Evolutionary conservation across 2,888 invertebrate genomes (phyloP).

Genomic region (Flabesymbios commensalis): DNA sequence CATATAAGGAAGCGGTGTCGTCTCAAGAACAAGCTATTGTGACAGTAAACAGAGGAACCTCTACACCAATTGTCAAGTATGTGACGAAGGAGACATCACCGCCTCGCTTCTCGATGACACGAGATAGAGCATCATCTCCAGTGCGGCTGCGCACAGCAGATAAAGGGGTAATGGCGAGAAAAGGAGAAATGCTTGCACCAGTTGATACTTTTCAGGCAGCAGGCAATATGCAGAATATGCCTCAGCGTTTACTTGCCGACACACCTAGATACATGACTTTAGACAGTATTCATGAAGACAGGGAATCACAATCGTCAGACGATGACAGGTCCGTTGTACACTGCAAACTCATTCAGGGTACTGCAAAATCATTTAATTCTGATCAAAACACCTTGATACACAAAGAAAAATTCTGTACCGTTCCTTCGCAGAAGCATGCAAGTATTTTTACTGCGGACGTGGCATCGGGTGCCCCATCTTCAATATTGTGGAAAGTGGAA

Average conservation of each 20-base stretch:
- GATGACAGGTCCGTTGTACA: not conserved
- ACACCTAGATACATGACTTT: constrained; percentile 15
- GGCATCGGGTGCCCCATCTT: not conserved
- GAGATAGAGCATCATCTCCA: constrained; percentile 27
- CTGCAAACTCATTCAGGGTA: not conserved
- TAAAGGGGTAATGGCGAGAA: constrained; percentile 30
- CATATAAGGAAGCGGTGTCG: constrained; percentile 19
- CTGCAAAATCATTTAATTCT: too few relatives aligned
- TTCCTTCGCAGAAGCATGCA: not conserved
- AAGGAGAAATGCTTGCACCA: constrained; percentile 25
- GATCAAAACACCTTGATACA: constrained; percentile 3
- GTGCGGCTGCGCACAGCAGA: constrained; percentile 18
- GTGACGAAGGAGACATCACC: not conserved
- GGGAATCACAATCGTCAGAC: constrained; percentile 23
- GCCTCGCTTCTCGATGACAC: not conserved
- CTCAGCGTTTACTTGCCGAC: constrained; percentile 8
- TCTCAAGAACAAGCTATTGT: not conserved
- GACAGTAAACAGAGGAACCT: constrained; percentile 22
- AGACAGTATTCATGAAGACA: constrained; percentile 26
- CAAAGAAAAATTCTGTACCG: constrained; percentile 6
- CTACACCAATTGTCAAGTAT: not conserved
- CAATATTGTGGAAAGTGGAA: constrained; percentile 26
- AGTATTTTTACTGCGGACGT: constrained; percentile 5
- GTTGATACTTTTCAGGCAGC: constrained; percentile 28
- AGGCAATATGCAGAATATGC: constrained; percentile 11